Base-by-base conservation (phyloP, 2,113 vertebrate genomes). In the Diadophis punctatus region DNA sequence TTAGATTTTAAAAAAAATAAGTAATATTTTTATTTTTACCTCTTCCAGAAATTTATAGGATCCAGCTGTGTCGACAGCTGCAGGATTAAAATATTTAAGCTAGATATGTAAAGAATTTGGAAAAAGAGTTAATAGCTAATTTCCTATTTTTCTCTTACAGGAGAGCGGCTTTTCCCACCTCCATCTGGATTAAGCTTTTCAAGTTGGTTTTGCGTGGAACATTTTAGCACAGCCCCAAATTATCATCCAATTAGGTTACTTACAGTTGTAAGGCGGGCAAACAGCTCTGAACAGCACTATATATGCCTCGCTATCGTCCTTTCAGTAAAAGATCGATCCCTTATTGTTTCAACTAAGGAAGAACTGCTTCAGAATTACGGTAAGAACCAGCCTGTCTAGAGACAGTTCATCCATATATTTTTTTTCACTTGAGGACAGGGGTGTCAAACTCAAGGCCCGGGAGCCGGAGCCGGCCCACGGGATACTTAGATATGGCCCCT, bases 161-260 rank as follows among this genome's bases (percentile, higher is more conserved):
- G 99, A 56, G 99, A 99, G 97, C 98, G 98, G 30, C 96, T 99
- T 96, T 99, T 99, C 87, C 99, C 99, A 43, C 99, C 99, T 0
- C 99, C 99, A 0, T 99, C 99, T 14, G 99, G 99, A 89, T 97
- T 99, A 91, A 99, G 98, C 95, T 99, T 98, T 96, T 99, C 99
- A 30, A 98, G 98, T 87, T 99, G 99, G 99, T 99, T 99, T 97
- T 99, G 99, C 1, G 98, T 99, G 88, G 99, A 99, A 96, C 99
- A 97, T 43, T 99, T 99, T 95, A 99, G 98, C 91, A 88, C 96
- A 0, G 93, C 98, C 43, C 98, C 98, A 1, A 98, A 98, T 93
- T 98, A 97, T 93, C 99, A 99, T 94, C 98, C 99, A 0, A 98
- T 99, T 94, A 97, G 99, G 1, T 98, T 99, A 58, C 97, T 99